phyloP scores from a whole-genome alignment of 2,797 vertebrate genomes.

The Adrianichthys oophorus region DNA sequence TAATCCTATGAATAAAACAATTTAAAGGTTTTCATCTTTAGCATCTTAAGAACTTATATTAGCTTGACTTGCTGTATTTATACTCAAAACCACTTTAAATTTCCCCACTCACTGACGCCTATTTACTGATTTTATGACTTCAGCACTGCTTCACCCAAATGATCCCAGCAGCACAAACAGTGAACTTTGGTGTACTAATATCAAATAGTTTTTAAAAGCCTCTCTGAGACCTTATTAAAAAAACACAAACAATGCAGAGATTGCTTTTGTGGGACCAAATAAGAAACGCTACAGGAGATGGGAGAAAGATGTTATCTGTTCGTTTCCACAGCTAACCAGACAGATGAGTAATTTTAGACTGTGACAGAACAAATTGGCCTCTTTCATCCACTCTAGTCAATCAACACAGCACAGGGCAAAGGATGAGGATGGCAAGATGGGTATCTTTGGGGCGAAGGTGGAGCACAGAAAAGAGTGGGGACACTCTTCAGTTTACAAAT shows the following conservation, averaged over 20 bases:
- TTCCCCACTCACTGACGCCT: too few relatives aligned
- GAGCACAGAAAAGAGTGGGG: slow-evolving; percentile 10
- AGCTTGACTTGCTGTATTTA: too few relatives aligned
- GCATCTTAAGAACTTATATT: too few relatives aligned
- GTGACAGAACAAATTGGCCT: slow-evolving; percentile 63
- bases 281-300: slow-evolving; percentile 41
- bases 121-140: too few relatives aligned
- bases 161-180: background rate
- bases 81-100: too few relatives aligned
- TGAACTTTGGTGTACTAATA: background rate
- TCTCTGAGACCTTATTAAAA: slow-evolving; percentile 12
- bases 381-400: slow-evolving; percentile 70
- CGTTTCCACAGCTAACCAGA: slow-evolving; percentile 66
- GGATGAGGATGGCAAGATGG: slow-evolving; percentile 13
- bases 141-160: too few relatives aligned
- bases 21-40: too few relatives aligned
- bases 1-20: too few relatives aligned
- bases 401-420: slow-evolving; percentile 49
- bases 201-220: slow-evolving; percentile 8
- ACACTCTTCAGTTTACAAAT: slow-evolving; percentile 6
- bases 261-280: slow-evolving; percentile 31
- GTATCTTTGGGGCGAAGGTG: background rate
- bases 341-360: slow-evolving; percentile 71
- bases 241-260: slow-evolving; percentile 43
- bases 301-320: slow-evolving; percentile 50